A percentile compares a stretch with the other conserved stretches of the same genome.
Conservation (phyloP, 2,113 vertebrate species). For the Tachysurus fulvidraco region DNA sequence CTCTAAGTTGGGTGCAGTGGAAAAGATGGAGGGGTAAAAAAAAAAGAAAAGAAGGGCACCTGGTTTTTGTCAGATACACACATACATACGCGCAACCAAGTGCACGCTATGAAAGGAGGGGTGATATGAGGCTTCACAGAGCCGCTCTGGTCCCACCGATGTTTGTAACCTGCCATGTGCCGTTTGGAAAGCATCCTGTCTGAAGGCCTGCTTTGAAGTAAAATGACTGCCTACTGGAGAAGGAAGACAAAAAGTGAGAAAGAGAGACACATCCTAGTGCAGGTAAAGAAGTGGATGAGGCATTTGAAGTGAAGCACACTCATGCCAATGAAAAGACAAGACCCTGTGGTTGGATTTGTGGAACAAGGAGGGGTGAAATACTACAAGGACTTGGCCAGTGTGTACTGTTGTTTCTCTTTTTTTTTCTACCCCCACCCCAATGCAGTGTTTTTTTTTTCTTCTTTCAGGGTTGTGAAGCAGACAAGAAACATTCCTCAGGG, state of each 20-base stretch:
- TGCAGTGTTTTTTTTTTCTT: slow-evolving; percentile 46
- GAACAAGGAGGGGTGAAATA: slow-evolving; percentile 45
- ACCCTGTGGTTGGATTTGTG: slow-evolving; percentile 47
- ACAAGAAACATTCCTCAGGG: slow-evolving; percentile 81
- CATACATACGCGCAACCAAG: slow-evolving; percentile 18
- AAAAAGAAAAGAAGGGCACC: slow-evolving; percentile 36
- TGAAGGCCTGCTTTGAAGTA: slow-evolving; percentile 40
- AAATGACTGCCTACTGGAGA: slow-evolving; percentile 25
- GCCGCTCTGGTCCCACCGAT: slow-evolving; percentile 16
- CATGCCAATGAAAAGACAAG: slow-evolving; percentile 41
- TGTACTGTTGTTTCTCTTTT: slow-evolving; percentile 45
- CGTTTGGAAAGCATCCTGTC: slow-evolving; percentile 45
- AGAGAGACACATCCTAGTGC: background rate
- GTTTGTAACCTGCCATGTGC: slow-evolving; percentile 50
- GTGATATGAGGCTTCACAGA: slow-evolving; percentile 31
- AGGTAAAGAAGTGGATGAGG: slow-evolving; percentile 30
- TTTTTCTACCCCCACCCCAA: slow-evolving; percentile 15
- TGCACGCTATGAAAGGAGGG: slow-evolving; percentile 7
- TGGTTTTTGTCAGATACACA: slow-evolving; percentile 51
- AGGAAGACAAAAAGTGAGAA: background rate
- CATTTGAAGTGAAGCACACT: slow-evolving; percentile 48
- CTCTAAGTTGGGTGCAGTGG: background rate
- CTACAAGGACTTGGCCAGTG: slow-evolving; percentile 51
- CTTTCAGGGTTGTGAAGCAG: slow-evolving; percentile 70
- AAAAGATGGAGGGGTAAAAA: background rate